Evolutionary conservation across 2,888 invertebrate genomes (phyloP).

Genomic region (Athripsodes cinereus): DNA sequence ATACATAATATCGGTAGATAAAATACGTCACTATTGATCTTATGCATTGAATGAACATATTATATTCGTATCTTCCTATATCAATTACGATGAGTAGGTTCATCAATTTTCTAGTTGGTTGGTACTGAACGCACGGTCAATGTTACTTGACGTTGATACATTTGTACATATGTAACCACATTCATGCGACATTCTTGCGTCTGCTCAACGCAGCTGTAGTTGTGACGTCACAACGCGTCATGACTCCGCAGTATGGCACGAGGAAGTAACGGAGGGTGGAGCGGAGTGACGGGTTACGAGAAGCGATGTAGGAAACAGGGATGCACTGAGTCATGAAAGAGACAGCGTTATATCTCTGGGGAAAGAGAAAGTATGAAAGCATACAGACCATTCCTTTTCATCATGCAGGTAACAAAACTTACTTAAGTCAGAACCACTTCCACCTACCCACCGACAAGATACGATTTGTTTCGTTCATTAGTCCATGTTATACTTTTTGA

Average conservation of each 20-base stretch:
- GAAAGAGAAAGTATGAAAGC: background rate
- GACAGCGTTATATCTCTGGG: background rate
- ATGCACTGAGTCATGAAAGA: background rate
- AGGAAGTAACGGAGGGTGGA: background rate
- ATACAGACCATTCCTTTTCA: background rate
- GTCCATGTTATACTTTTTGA: no score
- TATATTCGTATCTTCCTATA: no score
- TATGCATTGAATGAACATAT: no score
- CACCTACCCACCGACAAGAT: background rate
- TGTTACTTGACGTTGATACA: background rate
- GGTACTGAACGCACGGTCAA: no score
- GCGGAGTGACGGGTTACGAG: background rate
- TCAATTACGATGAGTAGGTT: no score
- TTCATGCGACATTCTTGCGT: constrained; percentile 18
- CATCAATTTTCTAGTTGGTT: no score
- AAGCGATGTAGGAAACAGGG: background rate
- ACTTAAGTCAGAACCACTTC: background rate
- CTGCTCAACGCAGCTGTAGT: constrained; percentile 14
- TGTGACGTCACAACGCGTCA: constrained; percentile 18
- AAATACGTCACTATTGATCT: no score
- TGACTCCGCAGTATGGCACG: constrained; percentile 19
- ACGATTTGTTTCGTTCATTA: background rate
- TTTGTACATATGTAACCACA: background rate
- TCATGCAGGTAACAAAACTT: background rate
- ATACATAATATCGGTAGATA: no score